Conservation (phyloP, 2,888 invertebrate genomes). For the Nasonovia ribisnigri region DNA sequence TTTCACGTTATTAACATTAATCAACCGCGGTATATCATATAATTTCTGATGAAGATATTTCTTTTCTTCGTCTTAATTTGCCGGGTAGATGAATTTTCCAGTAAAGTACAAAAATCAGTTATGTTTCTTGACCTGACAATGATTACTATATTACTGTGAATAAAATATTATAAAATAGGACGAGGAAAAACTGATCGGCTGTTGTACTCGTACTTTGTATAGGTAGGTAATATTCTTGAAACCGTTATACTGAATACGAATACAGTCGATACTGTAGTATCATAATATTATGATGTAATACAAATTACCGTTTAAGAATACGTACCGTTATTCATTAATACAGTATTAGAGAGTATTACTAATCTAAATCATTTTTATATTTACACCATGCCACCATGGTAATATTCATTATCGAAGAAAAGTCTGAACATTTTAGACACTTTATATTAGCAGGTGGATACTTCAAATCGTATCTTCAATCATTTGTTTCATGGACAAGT, state of each 20-base stretch:
- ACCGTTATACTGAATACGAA: not conserved
- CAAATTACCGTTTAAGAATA: conserved; percentile 19
- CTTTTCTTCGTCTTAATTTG: not conserved
- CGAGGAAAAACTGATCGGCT: not conserved
- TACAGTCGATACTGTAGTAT: not conserved
- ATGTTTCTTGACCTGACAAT: not conserved
- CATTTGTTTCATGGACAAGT: not conserved
- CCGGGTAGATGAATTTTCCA: not conserved
- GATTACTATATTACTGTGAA: not conserved
- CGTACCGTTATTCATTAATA: not conserved
- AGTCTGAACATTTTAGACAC: not conserved
- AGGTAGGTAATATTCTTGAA: not conserved
- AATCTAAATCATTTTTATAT: not conserved
- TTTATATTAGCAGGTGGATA: not conserved
- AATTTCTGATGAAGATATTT: not conserved
- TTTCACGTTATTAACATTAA: not conserved
- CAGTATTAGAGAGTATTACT: not conserved
- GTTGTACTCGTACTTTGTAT: not conserved
- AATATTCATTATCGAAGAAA: not conserved
- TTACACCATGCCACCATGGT: not conserved
- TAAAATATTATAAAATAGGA: not conserved
- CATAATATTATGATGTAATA: not conserved
- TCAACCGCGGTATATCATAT: not conserved
- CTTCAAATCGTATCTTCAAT: not conserved
- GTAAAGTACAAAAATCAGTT: not conserved